These are phyloP conservation scores for Microctonus hyperodae DNA, from an alignment of 2,888 invertebrate genomes.

Conservation along the genomic window DNA sequence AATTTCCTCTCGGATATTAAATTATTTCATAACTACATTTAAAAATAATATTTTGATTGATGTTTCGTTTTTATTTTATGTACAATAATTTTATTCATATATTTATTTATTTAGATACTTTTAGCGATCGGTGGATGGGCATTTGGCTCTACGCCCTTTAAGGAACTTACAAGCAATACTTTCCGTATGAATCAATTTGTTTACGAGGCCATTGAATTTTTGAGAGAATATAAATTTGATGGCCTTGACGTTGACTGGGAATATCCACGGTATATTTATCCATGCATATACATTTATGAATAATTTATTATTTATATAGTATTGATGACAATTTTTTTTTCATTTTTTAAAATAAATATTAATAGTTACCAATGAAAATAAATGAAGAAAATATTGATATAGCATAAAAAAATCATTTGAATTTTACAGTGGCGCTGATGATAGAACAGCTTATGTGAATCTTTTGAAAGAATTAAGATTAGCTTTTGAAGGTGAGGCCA, in stretches of 20 bases:
- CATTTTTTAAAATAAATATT: not conserved
- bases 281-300: too few relatives aligned
- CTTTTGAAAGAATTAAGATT: conserved; percentile 86
- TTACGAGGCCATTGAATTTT: conserved; percentile 92
- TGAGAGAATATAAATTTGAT: conserved; percentile 89
- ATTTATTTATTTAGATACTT: conserved; percentile 68
- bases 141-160: conserved; percentile 93
- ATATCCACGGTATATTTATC: conserved; percentile 73
- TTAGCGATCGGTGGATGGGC: conserved; percentile 96
- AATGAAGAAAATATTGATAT: not conserved
- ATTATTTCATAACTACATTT: not conserved
- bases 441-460: conserved; percentile 83
- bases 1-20: not conserved
- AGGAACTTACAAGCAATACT: conserved; percentile 88
- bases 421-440: conserved; percentile 77
- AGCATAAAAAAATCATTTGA: not conserved
- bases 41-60: too few relatives aligned
- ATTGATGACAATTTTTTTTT: not conserved
- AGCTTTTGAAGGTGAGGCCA: conserved; percentile 92
- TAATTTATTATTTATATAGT: not conserved
- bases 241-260: conserved; percentile 95
- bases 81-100: not conserved
- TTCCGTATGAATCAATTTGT: conserved; percentile 96
- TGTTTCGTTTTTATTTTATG: not conserved
- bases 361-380: not conserved